Evolutionary conservation across 2,797 vertebrate genomes (phyloP), one percentile per base, ranked within the genome.

Genomic region (Columba guinea): DNA sequence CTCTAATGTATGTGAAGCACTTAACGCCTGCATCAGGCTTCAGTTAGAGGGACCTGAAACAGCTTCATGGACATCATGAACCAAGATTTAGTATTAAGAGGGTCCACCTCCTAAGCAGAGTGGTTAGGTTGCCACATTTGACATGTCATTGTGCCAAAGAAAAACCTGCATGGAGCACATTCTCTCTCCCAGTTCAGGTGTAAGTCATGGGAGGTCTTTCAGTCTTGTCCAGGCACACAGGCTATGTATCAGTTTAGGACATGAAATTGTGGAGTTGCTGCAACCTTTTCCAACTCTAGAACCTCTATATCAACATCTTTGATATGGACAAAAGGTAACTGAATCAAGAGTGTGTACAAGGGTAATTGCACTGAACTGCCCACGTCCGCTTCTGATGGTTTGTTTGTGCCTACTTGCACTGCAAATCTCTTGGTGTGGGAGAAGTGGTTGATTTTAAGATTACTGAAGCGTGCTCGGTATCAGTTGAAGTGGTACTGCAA

Each of bases 381-480:
- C 7, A 1, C 2, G 1, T 73, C 62, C 1, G 3, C 49, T 94
- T 81, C 69, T 65, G 35, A 46, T 26, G 58, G 34, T 53, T 85
- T 48, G 16, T 80, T 70, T 55, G 53, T 51, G 44, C 52, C 34
- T 69, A 80, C 74, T 37, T 64, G 41, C 71, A n/a, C 77, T 64
- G 70, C 35, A 79, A 65, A 84, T 63, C 56, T 35, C 77, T 77
- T 7, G 2, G 34, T 76, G 67, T 60, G 85, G 69, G 76, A 86
- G 44, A 76, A 92, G 83, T 73, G 77, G 59, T 34, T 84, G 91
- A 60, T 94, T 87, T 90, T 70, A 74, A 89, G 80, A 84, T 93
- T 84, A n/a, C 52, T 20, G 34, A 58, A 89, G 67, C 1, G 1
- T 79, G 60, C 49, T 44, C 59, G 35, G 3, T 58, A 26, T 89